phyloP scores from a whole-genome alignment of 2,888 invertebrate species.

The Itoplectis maculator region DNA sequence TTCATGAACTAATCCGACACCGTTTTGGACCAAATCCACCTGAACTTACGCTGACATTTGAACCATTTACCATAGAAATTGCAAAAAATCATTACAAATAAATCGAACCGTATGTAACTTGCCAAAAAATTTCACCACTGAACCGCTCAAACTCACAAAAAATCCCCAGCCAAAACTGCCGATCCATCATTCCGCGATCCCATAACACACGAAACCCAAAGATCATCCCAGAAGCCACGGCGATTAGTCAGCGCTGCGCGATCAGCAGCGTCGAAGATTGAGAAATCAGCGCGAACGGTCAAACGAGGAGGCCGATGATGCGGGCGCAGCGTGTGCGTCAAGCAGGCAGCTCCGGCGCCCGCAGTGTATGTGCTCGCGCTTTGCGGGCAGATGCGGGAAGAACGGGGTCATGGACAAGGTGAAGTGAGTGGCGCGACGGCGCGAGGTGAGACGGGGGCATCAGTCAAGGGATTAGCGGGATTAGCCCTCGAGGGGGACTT shows the following conservation, averaged over 20 bases:
- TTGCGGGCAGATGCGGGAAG: slow-evolving; percentile 62
- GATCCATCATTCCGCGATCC: too few species aligned
- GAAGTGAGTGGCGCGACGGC: slow-evolving; percentile 63
- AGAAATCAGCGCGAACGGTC: slow-evolving; percentile 46
- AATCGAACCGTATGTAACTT: too few species aligned
- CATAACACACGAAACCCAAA: not conserved
- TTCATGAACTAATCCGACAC: too few species aligned
- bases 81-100: too few species aligned
- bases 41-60: too few species aligned
- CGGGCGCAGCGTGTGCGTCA: not conserved
- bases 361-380: not conserved
- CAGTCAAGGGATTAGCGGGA: slow-evolving; percentile 85
- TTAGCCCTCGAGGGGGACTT: slow-evolving; percentile 84
- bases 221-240: not conserved
- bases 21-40: too few species aligned
- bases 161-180: too few species aligned
- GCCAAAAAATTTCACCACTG: too few species aligned
- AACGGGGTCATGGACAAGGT: slow-evolving; percentile 68
- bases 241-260: slow-evolving; percentile 28
- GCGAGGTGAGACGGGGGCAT: slow-evolving; percentile 77
- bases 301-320: not conserved
- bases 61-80: too few species aligned
- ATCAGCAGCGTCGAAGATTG: slow-evolving; percentile 38
- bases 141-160: too few species aligned
- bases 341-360: not conserved